phyloP scores from a whole-genome alignment of 2,797 vertebrate species.

The Microctenopoma steveboyesi region DNA sequence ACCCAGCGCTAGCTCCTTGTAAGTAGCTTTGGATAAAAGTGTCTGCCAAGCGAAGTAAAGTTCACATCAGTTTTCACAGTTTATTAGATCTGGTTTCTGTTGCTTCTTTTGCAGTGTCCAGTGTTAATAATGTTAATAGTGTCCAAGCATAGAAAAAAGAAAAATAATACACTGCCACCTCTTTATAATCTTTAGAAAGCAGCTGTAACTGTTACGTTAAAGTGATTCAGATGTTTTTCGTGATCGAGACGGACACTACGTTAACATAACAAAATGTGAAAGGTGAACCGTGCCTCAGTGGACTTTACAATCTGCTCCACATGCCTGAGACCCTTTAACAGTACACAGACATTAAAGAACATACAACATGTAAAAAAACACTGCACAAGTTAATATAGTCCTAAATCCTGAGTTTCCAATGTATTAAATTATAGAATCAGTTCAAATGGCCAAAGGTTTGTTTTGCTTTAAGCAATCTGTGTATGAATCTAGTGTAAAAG shows the following conservation, averaged over 20 bases:
- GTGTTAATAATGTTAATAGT: not conserved
- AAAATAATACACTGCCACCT: not conserved
- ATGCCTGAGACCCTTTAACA: no score
- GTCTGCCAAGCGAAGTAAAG: conserved; percentile 1
- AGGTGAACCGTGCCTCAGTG: no score
- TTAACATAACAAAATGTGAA: no score
- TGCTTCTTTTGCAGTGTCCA: not conserved
- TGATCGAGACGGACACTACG: not conserved
- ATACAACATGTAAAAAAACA: not conserved
- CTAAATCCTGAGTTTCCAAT: not conserved
- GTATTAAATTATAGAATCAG: not conserved
- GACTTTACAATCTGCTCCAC: no score
- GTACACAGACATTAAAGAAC: not conserved
- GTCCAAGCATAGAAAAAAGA: not conserved
- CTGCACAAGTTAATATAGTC: not conserved
- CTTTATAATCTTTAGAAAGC: not conserved
- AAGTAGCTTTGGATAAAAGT: no score
- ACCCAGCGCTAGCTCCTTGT: no score
- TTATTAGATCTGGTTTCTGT: conserved; percentile 4
- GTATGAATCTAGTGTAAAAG: not conserved
- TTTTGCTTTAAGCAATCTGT: not conserved
- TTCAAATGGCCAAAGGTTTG: not conserved
- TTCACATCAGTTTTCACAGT: conserved; percentile 23
- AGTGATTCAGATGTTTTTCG: not conserved
- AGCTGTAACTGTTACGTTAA: not conserved